Conservation (phyloP, 2,888 invertebrate genomes). For the Orthosia gothica region DNA sequence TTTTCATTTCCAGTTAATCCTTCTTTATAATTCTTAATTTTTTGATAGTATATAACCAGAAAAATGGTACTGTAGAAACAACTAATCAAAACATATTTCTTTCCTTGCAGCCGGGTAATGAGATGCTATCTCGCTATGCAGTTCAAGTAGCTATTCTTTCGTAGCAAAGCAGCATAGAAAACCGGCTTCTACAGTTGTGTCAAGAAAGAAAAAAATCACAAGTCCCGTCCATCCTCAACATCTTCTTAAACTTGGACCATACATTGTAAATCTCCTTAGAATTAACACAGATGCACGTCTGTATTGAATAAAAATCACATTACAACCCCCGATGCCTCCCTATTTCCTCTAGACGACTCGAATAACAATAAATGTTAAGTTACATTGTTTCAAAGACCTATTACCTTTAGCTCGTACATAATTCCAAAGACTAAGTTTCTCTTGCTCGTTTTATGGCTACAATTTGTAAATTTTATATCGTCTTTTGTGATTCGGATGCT, state of each 20-base stretch:
- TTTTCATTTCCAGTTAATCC: background rate
- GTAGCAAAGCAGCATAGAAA: background rate
- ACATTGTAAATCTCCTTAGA: slow-evolving; percentile 71
- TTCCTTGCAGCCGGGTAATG: no score
- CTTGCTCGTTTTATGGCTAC: slow-evolving; percentile 74
- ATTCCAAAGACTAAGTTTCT: slow-evolving; percentile 73
- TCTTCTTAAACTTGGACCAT: slow-evolving; percentile 27
- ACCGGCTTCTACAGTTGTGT: no score
- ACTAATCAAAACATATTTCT: no score
- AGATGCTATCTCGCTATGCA: no score
- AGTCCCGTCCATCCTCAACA: background rate
- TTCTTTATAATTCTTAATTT: no score
- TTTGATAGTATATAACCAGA: no score
- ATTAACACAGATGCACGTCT: slow-evolving; percentile 78
- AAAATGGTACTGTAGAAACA: no score
- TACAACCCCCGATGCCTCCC: slow-evolving; percentile 68
- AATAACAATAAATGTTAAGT: slow-evolving; percentile 77
- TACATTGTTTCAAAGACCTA: slow-evolving; percentile 76
- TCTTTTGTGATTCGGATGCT: slow-evolving; percentile 72
- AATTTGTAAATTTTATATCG: slow-evolving; percentile 83
- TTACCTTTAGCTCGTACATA: slow-evolving; percentile 71
- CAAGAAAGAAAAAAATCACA: no score
- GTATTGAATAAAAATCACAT: slow-evolving; percentile 85
- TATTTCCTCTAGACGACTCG: slow-evolving; percentile 57
- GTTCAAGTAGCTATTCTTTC: background rate